Percentiles rank a stretch among this genome's conserved stretches.
These are phyloP conservation scores for Drosophila carrolli DNA, from an alignment of 1,140 invertebrate species.

Conservation along the genomic window DNA sequence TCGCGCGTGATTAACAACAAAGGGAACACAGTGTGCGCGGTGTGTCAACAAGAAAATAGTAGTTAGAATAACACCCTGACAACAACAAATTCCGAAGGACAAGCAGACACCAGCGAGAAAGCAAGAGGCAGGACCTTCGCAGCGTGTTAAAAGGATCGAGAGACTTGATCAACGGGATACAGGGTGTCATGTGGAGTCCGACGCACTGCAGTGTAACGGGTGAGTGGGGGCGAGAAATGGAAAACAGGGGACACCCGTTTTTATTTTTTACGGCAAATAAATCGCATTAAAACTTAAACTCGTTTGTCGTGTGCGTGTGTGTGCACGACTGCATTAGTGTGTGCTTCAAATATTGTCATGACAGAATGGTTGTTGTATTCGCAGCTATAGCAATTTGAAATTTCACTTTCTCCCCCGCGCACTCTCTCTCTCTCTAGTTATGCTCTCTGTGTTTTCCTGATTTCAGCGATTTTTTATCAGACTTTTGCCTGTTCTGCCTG, in stretches of 20 bases:
- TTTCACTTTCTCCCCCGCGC: slow-evolving; percentile 64
- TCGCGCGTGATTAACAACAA: slow-evolving; percentile 30
- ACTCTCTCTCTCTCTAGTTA: neutral
- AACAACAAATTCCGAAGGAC: neutral
- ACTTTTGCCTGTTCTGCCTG: slow-evolving; percentile 4
- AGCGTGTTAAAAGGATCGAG: slow-evolving; percentile 1
- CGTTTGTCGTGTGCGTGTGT: slow-evolving; percentile 34
- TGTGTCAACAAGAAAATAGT: slow-evolving; percentile 1
- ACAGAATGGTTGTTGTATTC: slow-evolving; percentile 36
- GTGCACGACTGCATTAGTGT: slow-evolving; percentile 18
- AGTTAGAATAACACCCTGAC: neutral
- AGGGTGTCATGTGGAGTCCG: slow-evolving; percentile 73
- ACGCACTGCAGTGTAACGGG: slow-evolving; percentile 78
- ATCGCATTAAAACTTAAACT: slow-evolving; percentile 66
- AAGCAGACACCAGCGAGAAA: neutral
- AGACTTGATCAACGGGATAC: slow-evolving; percentile 18
- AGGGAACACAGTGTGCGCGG: slow-evolving; percentile 3
- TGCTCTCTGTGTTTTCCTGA: neutral
- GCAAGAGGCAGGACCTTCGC: slow-evolving; percentile 17
- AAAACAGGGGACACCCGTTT: slow-evolving; percentile 30
- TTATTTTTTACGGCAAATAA: slow-evolving; percentile 44
- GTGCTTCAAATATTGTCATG: slow-evolving; percentile 49
- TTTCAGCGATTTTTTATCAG: slow-evolving; percentile 22
- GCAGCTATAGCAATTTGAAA: slow-evolving; percentile 45
- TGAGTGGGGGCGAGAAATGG: slow-evolving; percentile 47